phyloP scores from a whole-genome alignment of 2,888 invertebrate genomes.

The Eupithecia subfuscata region DNA sequence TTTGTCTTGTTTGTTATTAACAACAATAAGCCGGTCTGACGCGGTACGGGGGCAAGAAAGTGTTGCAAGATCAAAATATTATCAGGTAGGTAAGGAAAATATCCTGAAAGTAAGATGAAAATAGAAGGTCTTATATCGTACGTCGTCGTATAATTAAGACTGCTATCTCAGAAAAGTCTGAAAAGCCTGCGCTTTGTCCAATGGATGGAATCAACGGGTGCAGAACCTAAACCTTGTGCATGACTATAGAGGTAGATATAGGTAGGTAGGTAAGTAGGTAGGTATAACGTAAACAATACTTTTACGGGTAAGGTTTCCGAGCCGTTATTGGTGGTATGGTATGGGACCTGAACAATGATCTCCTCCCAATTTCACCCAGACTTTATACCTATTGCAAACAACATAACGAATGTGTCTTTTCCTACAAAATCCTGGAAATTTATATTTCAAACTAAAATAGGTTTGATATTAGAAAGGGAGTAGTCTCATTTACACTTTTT shows the following conservation, averaged over 20 bases:
- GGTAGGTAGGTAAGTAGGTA: too few species aligned
- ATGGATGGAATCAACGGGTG: not conserved
- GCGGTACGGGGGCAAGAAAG: conserved; percentile 48
- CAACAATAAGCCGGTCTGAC: conserved; percentile 66
- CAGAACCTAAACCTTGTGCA: not conserved
- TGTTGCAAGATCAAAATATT: not conserved
- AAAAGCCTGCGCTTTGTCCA: not conserved
- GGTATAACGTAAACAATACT: not conserved
- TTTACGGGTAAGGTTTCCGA: too few species aligned
- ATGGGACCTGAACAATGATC: not conserved
- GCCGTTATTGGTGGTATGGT: too few species aligned
- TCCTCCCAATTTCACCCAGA: not conserved
- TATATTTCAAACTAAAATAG: too few species aligned
- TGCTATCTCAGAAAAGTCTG: not conserved
- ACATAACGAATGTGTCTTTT: too few species aligned
- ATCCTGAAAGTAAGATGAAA: not conserved
- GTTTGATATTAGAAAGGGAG: too few species aligned
- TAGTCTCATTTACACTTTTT: not conserved
- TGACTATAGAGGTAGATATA: too few species aligned
- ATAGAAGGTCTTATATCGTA: not conserved
- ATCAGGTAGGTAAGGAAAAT: too few species aligned
- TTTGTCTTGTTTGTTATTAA: conserved; percentile 80
- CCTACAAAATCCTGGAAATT: too few species aligned
- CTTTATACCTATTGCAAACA: too few species aligned
- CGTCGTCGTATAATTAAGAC: not conserved